Base-by-base conservation (phyloP, 2,888 invertebrate genomes). In the Ophonus ardosiacus region DNA sequence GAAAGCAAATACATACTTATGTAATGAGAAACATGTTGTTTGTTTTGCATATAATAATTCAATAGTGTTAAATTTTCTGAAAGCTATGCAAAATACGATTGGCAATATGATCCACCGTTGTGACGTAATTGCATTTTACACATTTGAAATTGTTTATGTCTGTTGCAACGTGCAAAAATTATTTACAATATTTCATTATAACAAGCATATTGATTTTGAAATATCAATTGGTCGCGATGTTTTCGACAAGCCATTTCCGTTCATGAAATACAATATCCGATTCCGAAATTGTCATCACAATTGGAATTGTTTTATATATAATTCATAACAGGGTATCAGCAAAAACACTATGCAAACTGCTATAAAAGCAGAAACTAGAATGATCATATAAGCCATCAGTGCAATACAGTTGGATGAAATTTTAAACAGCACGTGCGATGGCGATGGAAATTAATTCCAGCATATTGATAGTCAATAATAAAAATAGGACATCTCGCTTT, bases 241-340 rank as follows among this genome's bases (percentile, higher is more conserved):
- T 18, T 74, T 74, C 43, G 71, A 74, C 43, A 74, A 74, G 71
- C 71, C 17, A 74, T 74, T 74, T 74, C 71, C 71, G 71, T 63
- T 63, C 7, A 40, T 68, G 15, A 74, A 74, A 74, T 74, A 74
- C 18, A 74, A 74, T 74, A 40, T 74, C 71, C 71, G 71, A 17
- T 74, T 74, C 71, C 71, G 43, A 18, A 43, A 74, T 15, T 31
- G 68, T 68, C 68, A 74, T 74, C 71, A 51, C 43, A 40, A 74
- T 17, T 43, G 43, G 43, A 74, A 74, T 43, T 74, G 71, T 74
- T 74, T 43, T 74, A 74, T 74, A 15, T 43, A 74, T 74, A 43
- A 74, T 74, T 74, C 71, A 74, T 17, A 74, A 1, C 18, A 17
- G 40, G 10, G 15, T 68, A 38, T 68, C 38, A 24, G 21, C 63